A percentile compares a stretch with the other conserved stretches of the same genome.
Evolutionary conservation across 2,113 vertebrate species (phyloP).

Genomic region (Alouatta palliata): DNA sequence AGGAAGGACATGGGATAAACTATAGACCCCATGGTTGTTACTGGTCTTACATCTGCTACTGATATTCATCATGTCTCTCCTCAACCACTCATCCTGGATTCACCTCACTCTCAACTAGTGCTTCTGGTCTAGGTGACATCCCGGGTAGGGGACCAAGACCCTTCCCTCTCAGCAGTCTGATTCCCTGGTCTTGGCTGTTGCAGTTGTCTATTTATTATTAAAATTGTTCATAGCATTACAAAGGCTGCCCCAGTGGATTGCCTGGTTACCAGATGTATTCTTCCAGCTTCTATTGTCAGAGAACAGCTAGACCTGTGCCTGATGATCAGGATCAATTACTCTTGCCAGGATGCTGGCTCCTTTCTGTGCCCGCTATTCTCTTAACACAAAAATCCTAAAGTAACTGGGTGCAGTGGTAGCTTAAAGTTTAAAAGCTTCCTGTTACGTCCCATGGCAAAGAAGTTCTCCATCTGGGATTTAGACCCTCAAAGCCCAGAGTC

Average conservation of each 20-base stretch:
- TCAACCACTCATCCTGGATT: neutral
- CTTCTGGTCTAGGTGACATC: neutral
- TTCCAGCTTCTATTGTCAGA: neutral
- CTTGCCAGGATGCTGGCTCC: neutral
- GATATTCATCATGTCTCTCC: neutral
- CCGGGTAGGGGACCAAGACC: neutral
- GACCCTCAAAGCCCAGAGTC: neutral
- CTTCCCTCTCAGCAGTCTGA: neutral
- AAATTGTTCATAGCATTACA: neutral
- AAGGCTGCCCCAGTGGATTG: neutral
- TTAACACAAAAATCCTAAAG: neutral
- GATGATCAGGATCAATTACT: neutral
- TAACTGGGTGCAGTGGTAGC: neutral
- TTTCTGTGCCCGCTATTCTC: neutral
- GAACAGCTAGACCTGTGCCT: neutral
- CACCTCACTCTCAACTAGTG: neutral
- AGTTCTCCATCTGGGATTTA: neutral
- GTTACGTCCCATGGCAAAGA: neutral
- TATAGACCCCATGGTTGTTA: neutral
- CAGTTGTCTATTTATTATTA: neutral
- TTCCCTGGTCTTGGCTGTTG: neutral
- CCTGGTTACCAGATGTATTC: neutral
- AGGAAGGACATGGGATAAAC: neutral
- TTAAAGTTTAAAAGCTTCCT: neutral
- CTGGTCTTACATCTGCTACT: neutral